These are phyloP conservation scores for Antechinus stuartii DNA, from an alignment of 2,113 vertebrate genomes.

Conservation along the genomic window DNA sequence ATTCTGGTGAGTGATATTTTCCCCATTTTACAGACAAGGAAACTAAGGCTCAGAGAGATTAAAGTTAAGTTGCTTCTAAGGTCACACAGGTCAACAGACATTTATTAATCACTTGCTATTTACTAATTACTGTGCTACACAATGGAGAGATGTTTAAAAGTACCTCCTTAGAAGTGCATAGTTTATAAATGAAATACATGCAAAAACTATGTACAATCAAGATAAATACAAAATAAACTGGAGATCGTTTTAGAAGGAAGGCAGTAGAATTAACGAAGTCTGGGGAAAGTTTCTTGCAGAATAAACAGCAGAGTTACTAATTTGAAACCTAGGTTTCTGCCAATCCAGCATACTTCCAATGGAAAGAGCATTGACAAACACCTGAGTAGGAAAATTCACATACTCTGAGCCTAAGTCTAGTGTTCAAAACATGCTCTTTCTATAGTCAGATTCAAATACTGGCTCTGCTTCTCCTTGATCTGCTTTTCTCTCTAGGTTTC, in stretches of 20 bases:
- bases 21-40: background rate
- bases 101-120: background rate
- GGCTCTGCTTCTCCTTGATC: background rate
- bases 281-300: background rate
- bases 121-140: background rate
- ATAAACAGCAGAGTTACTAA: background rate
- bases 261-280: background rate
- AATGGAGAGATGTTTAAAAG: background rate
- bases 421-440: background rate
- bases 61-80: background rate
- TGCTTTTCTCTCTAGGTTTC: background rate
- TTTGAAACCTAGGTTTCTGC: background rate
- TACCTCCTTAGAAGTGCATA: background rate
- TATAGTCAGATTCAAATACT: background rate
- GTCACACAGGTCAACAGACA: background rate
- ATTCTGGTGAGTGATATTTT: background rate
- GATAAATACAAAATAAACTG: background rate
- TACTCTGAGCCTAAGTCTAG: background rate
- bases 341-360: background rate
- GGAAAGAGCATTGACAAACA: background rate
- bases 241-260: background rate
- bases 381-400: background rate
- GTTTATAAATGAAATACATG: background rate
- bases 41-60: background rate
- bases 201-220: background rate